Conservation (phyloP, 2,113 vertebrate genomes). For the Calypte anna region DNA sequence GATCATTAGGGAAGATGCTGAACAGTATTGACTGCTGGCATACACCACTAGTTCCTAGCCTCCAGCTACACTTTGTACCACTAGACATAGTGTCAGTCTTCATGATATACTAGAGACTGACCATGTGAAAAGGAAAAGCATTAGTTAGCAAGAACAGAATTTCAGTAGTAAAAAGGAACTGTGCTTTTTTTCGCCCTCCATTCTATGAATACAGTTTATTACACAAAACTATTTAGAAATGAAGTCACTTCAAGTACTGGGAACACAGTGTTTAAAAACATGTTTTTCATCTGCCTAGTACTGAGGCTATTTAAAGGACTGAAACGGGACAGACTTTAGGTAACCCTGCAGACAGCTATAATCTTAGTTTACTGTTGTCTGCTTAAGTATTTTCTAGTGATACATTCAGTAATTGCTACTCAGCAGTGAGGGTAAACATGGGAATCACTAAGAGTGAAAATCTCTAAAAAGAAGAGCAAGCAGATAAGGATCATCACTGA, state of each 20-base stretch:
- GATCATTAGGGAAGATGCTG: background rate
- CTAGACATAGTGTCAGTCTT: background rate
- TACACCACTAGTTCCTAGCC: background rate
- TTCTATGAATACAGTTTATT: background rate
- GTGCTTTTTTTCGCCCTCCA: fast-evolving
- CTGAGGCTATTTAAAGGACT: constrained; percentile 24
- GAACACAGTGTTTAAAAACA: constrained; percentile 42
- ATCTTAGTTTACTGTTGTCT: background rate
- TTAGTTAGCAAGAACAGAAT: background rate
- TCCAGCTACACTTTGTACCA: background rate
- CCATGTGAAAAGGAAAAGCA: background rate
- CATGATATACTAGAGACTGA: background rate
- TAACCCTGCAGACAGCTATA: background rate
- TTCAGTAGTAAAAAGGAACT: background rate
- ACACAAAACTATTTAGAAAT: background rate
- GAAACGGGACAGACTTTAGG: background rate
- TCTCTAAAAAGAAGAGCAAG: background rate
- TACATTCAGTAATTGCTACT: background rate
- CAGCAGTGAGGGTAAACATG: background rate
- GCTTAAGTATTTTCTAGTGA: background rate
- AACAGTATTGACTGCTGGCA: background rate
- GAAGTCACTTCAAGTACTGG: background rate
- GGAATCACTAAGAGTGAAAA: background rate
- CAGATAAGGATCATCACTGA: background rate
- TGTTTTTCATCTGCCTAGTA: constrained; percentile 15